Conservation (phyloP, 2,113 vertebrate genomes). For the Oreochromis niloticus region DNA sequence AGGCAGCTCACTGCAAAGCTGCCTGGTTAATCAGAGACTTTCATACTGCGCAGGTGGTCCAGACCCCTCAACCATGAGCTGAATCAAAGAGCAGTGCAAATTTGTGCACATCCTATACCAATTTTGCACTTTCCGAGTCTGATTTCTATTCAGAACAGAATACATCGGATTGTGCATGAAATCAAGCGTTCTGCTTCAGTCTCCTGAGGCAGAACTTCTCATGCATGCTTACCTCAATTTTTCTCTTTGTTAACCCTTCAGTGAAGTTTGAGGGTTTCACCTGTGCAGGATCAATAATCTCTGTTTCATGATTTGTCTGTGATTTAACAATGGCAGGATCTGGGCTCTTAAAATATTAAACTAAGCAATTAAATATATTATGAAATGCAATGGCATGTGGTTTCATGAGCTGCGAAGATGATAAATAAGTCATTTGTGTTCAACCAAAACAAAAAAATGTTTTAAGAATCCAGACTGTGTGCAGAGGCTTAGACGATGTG, state of each 20-base stretch:
- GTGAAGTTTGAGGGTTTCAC: not conserved
- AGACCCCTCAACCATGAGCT: slow-evolving; percentile 17
- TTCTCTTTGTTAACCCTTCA: not conserved
- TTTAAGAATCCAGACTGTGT: slow-evolving; percentile 20
- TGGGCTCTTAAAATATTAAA: slow-evolving; percentile 33
- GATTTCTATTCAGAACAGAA: not conserved
- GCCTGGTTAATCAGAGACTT: slow-evolving; percentile 28
- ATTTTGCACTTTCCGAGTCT: not conserved
- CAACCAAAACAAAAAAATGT: not conserved
- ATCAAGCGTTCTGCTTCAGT: not conserved
- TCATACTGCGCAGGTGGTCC: slow-evolving; percentile 42
- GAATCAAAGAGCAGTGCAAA: not conserved
- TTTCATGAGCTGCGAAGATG: not conserved
- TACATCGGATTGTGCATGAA: not conserved
- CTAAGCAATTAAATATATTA: not conserved
- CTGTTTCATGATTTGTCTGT: slow-evolving; percentile 43
- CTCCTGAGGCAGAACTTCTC: not conserved
- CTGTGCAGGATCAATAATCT: slow-evolving; percentile 28
- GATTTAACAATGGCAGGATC: slow-evolving; percentile 15
- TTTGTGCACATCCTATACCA: not conserved
- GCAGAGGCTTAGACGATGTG: not conserved
- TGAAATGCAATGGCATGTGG: not conserved
- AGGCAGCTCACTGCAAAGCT: not conserved
- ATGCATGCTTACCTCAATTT: not conserved
- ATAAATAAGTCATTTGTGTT: not conserved